Conservation (phyloP, 2,113 vertebrate species). For the Muscicapa adusta region DNA sequence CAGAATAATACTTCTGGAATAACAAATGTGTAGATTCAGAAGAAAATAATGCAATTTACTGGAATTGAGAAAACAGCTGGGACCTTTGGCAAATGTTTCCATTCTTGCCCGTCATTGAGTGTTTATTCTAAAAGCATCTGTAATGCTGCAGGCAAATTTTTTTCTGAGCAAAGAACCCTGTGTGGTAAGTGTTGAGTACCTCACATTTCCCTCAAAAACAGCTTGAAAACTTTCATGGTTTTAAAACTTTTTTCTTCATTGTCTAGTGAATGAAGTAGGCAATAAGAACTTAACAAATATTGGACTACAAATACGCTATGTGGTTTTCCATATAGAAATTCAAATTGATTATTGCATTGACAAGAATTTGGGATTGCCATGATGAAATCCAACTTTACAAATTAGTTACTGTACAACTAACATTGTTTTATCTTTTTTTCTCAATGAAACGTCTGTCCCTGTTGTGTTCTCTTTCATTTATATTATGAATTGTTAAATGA, state of each 20-base stretch:
- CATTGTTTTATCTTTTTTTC: neutral
- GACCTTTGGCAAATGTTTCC: conserved; percentile 42
- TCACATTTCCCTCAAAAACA: conserved; percentile 13
- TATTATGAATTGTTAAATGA: neutral
- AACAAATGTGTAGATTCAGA: neutral
- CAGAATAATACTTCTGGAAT: neutral
- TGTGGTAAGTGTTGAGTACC: neutral
- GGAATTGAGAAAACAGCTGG: conserved; percentile 32
- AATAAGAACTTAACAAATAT: neutral
- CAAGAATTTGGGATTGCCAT: neutral
- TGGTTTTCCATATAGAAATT: neutral
- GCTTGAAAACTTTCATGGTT: neutral
- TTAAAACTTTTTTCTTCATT: neutral
- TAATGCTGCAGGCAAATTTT: conserved; percentile 12
- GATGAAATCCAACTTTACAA: neutral
- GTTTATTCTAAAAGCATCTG: conserved; percentile 56
- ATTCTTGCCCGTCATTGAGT: conserved; percentile 9
- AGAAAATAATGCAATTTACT: neutral
- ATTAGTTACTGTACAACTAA: neutral
- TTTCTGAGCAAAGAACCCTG: conserved; percentile 16
- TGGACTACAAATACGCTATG: neutral
- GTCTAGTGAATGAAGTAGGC: neutral
- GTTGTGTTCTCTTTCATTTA: neutral
- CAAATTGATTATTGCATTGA: neutral
- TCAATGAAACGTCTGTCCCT: neutral